Conservation (phyloP, 2,113 vertebrate genomes). For the Coregonus clupeaformis region DNA sequence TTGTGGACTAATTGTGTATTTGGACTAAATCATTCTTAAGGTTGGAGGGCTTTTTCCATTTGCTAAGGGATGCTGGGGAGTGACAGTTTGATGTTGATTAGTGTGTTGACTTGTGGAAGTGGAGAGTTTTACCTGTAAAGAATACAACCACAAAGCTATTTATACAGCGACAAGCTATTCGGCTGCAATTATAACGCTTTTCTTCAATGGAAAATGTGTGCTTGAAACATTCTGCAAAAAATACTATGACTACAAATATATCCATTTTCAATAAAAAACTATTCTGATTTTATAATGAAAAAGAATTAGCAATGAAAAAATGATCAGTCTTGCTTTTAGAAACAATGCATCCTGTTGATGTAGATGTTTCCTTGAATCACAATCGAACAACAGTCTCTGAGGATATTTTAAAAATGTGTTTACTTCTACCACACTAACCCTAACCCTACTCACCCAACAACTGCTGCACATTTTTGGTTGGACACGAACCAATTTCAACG, state of each 20-base stretch:
- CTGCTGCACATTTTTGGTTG: background rate
- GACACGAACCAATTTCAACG: background rate
- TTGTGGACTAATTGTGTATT: slow-evolving; percentile 77
- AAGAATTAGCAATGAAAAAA: slow-evolving; percentile 54
- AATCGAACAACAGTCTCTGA: background rate
- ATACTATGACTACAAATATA: slow-evolving; percentile 41
- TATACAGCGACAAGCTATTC: slow-evolving; percentile 46
- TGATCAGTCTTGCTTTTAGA: slow-evolving; percentile 35
- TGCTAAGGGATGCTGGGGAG: slow-evolving; percentile 47
- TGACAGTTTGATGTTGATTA: slow-evolving; percentile 74
- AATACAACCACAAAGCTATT: slow-evolving; percentile 61
- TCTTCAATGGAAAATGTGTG: slow-evolving; percentile 21
- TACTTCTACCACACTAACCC: background rate
- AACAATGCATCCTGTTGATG: background rate
- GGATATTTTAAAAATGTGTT: background rate
- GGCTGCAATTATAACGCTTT: slow-evolving; percentile 44
- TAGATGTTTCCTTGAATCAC: background rate
- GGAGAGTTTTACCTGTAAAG: slow-evolving; percentile 69
- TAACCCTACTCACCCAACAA: background rate
- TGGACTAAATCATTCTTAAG: slow-evolving; percentile 65
- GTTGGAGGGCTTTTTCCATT: slow-evolving; percentile 69
- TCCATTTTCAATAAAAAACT: slow-evolving; percentile 51
- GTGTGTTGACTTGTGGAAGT: slow-evolving; percentile 68
- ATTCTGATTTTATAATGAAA: slow-evolving; percentile 46
- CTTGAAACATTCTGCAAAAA: slow-evolving; percentile 44